Conservation (phyloP, 2,888 invertebrate species). For the Ennomos fuscantarius region DNA sequence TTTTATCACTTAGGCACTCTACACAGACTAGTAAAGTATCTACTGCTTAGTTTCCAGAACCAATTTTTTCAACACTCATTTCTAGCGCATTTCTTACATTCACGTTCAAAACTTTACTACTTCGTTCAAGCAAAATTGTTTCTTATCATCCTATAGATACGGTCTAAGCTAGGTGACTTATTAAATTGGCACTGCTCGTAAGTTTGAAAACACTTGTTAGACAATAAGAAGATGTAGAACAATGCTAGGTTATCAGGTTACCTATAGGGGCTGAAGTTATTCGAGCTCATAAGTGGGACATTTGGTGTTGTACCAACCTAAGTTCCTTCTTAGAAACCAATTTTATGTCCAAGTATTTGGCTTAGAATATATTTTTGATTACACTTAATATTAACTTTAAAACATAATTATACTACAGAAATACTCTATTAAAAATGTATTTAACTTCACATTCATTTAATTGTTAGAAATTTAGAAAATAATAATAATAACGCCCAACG, state of each 20-base stretch:
- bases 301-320: constrained; percentile 1
- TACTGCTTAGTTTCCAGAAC: constrained; percentile 25
- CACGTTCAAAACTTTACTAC: constrained; percentile 22
- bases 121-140: constrained; percentile 2
- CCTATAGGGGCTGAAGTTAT: constrained; percentile 27
- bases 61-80: constrained; percentile 31
- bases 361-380: too few species aligned
- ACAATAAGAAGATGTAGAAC: constrained; percentile 62
- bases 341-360: too few species aligned
- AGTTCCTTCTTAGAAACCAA: constrained; percentile 7
- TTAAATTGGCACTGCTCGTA: constrained; percentile 27
- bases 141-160: constrained; percentile 11
- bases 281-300: constrained; percentile 20
- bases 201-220: constrained; percentile 67
- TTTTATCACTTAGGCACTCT: too few species aligned
- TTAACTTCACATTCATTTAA: too few species aligned
- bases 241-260: constrained; percentile 48
- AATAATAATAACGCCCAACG: too few species aligned
- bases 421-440: too few species aligned
- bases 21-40: constrained; percentile 1
- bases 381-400: too few species aligned
- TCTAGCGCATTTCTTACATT: constrained; percentile 49
- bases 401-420: too few species aligned
- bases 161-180: constrained; percentile 4
- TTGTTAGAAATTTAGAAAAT: too few species aligned